Percentiles rank a stretch among this genome's conserved stretches.
These are phyloP conservation scores for Plebejus anna DNA, from an alignment of 2,888 invertebrate species.

Conservation along the genomic window DNA sequence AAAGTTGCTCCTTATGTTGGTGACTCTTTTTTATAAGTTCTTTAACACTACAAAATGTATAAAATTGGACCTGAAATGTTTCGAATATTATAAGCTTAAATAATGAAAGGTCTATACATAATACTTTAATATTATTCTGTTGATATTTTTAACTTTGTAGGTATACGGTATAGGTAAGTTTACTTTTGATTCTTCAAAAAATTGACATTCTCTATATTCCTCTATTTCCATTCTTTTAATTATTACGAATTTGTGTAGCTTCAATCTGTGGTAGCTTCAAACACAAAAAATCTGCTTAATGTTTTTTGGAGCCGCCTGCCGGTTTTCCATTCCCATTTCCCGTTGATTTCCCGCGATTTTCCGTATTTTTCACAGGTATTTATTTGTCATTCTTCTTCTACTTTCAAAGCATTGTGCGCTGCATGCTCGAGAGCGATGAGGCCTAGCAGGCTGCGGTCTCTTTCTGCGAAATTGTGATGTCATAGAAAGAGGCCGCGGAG, in stretches of 20 bases:
- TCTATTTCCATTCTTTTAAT: background rate
- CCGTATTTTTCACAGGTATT: too few species aligned
- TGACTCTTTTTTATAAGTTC: slow-evolving; percentile 46
- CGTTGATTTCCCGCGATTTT: too few species aligned
- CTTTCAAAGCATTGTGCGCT: too few species aligned
- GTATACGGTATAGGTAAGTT: slow-evolving; percentile 32
- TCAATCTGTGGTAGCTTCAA: too few species aligned
- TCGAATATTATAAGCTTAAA: background rate
- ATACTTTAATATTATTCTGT: background rate
- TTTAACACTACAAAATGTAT: slow-evolving; percentile 46
- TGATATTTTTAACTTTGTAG: slow-evolving; percentile 34
- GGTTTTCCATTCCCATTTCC: too few species aligned
- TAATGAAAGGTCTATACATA: background rate
- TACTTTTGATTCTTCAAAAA: slow-evolving; percentile 9
- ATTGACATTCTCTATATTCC: background rate
- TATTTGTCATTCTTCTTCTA: too few species aligned
- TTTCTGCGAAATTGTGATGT: too few species aligned
- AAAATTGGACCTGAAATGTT: slow-evolving; percentile 55
- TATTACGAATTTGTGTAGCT: background rate
- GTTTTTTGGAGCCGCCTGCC: too few species aligned
- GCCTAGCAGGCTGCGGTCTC: too few species aligned
- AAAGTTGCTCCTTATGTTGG: slow-evolving; percentile 40
- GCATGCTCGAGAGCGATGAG: too few species aligned
- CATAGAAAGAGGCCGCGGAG: too few species aligned
- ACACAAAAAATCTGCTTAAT: too few species aligned